Conservation (phyloP, 2,888 invertebrate species). For the Cosmia pyralina region DNA sequence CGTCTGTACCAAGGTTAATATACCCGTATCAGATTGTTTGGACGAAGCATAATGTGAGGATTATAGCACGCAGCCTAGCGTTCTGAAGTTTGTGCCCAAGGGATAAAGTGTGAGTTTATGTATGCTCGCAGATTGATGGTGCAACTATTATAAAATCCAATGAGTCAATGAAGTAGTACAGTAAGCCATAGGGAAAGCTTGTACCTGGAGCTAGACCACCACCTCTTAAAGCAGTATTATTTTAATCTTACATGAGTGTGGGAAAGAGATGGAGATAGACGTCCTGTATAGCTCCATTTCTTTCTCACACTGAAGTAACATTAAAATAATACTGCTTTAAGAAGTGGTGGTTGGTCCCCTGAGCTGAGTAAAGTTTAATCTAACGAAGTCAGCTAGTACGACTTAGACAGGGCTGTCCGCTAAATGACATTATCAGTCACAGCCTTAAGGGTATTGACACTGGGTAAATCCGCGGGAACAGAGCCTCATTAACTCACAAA, state of each 20-base stretch:
- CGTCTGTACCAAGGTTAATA: neutral
- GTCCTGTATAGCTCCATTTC: too few relatives aligned
- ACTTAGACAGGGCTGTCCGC: neutral
- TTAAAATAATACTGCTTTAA: too few relatives aligned
- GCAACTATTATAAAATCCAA: neutral
- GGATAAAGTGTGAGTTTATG: neutral
- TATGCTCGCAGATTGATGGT: neutral
- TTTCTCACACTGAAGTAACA: too few relatives aligned
- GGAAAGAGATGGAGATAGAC: too few relatives aligned
- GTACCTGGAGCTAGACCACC: too few relatives aligned
- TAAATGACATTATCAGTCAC: neutral
- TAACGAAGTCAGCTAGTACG: neutral
- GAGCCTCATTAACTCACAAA: slow-evolving; percentile 17
- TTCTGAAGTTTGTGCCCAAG: neutral
- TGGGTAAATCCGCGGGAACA: slow-evolving; percentile 2
- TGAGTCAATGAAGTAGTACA: neutral
- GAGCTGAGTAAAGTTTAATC: neutral
- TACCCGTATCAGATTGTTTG: neutral
- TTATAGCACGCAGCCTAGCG: neutral
- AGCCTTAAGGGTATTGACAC: slow-evolving; percentile 1
- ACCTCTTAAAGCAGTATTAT: too few relatives aligned
- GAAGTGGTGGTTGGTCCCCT: too few relatives aligned
- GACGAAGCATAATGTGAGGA: neutral
- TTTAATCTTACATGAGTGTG: too few relatives aligned
- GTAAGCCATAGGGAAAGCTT: neutral